Base-by-base conservation (phyloP, 2,888 invertebrate genomes). In the Paralinhomoeus sp. region DNA sequence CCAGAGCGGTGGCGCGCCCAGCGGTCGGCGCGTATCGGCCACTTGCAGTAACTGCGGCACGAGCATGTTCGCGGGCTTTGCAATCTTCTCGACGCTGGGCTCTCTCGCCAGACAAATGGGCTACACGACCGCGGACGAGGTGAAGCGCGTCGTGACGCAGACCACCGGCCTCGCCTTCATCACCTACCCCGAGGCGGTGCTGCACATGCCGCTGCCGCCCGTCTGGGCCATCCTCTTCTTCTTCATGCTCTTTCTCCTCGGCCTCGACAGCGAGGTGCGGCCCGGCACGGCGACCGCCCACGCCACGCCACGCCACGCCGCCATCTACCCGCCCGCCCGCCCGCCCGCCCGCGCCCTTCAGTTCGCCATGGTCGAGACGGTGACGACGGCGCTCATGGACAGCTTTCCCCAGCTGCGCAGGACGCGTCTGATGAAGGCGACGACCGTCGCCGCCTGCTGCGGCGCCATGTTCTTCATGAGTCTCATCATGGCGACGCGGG, bases 1-100 rank as follows among this genome's bases (percentile, higher is more conserved):
- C n/a, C n/a, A n/a, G n/a, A n/a, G n/a, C n/a, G n/a, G n/a, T n/a
- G n/a, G n/a, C n/a, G n/a, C n/a, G n/a, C n/a, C n/a, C n/a, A n/a
- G n/a, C n/a, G n/a, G n/a, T n/a, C n/a, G n/a, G n/a, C n/a, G n/a
- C n/a, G n/a, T n/a, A n/a, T n/a, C n/a, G n/a, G n/a, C 20, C 38
- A 18, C 24, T 20, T 44, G 5, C 40, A 44, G 38, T 15, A 40
- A 44, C 40, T 39, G 39, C 22, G 39, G 20, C 37, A 54, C 53
- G 51, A 46, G 45, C 1, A 22, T 54, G 1, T 34, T 54, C n/a
- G 54, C 54, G 15, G 53, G 53, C 15, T 49, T 50, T 1, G 52
- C 55, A 15, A 51, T 52, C 24, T 55, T 54, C 43, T 51, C 53
- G 2, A 50, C 49, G 15, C 45, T 54, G 5, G 55, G 55, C 17